Conservation (phyloP, 2,888 invertebrate species). For the Cenopis cana region DNA sequence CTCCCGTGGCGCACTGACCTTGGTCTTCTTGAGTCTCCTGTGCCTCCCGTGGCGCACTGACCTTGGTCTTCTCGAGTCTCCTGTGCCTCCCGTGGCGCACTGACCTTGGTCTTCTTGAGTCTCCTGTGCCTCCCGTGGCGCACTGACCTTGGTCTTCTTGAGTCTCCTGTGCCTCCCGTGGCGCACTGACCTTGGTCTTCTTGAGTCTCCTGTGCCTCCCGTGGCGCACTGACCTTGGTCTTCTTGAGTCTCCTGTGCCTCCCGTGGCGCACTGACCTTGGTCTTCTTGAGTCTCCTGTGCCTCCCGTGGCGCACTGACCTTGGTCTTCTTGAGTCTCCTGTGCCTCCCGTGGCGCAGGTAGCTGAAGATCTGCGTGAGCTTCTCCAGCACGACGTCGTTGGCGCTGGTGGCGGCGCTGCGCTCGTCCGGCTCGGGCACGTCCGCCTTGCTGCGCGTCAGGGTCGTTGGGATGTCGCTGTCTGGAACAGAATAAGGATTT, state of each 20-base stretch:
- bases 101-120: slow-evolving; percentile 89
- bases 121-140: slow-evolving; percentile 93
- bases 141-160: no score
- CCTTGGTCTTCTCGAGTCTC: no score
- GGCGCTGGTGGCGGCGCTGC: slow-evolving; percentile 81
- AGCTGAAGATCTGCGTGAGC: slow-evolving; percentile 97
- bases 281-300: no score
- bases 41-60: no score
- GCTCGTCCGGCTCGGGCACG: slow-evolving; percentile 89
- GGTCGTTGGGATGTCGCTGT: slow-evolving; percentile 97
- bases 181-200: no score
- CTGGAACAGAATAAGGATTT: slow-evolving; percentile 49
- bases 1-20: no score
- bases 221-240: no score
- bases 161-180: no score
- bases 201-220: no score
- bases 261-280: slow-evolving; percentile 54
- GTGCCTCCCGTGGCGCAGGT: slow-evolving; percentile 93
- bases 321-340: slow-evolving; percentile 91
- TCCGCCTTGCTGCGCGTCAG: slow-evolving; percentile 96
- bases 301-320: slow-evolving; percentile 54
- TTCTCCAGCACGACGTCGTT: slow-evolving; percentile 98
- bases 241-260: no score
- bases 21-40: no score
- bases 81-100: no score